Percentiles rank a stretch among this genome's conserved stretches.
These are phyloP conservation scores for Trichogramma pretiosum DNA, from an alignment of 1,140 invertebrate species.

Conservation along the genomic window DNA sequence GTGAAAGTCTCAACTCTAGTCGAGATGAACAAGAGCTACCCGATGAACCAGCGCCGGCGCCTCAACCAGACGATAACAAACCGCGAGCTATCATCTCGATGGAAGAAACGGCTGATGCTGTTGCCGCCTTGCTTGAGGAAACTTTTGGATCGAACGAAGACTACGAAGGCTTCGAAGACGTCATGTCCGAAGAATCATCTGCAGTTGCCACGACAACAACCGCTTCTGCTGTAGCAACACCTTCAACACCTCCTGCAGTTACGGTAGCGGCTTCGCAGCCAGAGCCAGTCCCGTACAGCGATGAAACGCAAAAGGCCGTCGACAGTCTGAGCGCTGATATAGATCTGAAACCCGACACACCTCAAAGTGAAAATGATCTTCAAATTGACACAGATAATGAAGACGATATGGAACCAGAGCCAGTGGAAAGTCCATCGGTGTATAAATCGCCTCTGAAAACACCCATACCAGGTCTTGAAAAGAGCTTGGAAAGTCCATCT, in stretches of 20 bases:
- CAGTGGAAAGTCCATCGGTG: slow-evolving; percentile 39
- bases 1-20: slow-evolving; percentile 36
- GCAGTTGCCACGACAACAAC: neutral
- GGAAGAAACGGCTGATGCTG: slow-evolving; percentile 86
- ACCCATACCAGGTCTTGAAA: too few species aligned
- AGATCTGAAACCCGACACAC: slow-evolving; percentile 73
- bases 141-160: slow-evolving; percentile 62
- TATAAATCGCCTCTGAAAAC: slow-evolving; percentile 39
- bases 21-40: slow-evolving; percentile 34
- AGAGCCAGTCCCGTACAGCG: slow-evolving; percentile 64
- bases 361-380: slow-evolving; percentile 72
- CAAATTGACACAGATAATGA: slow-evolving; percentile 82
- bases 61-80: slow-evolving; percentile 57
- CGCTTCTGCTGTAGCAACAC: slow-evolving; percentile 12
- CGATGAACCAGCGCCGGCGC: slow-evolving; percentile 26
- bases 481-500: slow-evolving; percentile 29
- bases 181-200: neutral
- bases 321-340: slow-evolving; percentile 64
- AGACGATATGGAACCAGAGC: slow-evolving; percentile 55
- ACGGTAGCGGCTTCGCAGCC: slow-evolving; percentile 51
- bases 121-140: slow-evolving; percentile 75
- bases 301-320: slow-evolving; percentile 69
- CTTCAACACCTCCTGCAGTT: slow-evolving; percentile 35
- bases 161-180: slow-evolving; percentile 43
- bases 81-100: slow-evolving; percentile 77